Conservation (phyloP, 2,113 vertebrate species). For the Hydrolagus affinis region DNA sequence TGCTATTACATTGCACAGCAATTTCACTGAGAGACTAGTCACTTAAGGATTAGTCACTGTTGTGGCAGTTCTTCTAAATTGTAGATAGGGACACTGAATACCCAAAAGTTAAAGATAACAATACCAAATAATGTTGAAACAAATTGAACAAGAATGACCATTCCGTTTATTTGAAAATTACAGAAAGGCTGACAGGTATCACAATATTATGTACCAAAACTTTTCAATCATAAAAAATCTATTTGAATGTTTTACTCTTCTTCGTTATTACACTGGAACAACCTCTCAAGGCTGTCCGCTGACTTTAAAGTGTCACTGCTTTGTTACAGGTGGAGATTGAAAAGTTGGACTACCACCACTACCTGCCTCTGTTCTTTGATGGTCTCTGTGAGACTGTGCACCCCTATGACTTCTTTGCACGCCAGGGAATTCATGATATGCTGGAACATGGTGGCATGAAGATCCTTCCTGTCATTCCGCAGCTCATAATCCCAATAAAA, state of each 20-base stretch:
- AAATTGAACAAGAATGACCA: background rate
- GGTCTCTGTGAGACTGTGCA: constrained; percentile 80
- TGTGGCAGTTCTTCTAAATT: background rate
- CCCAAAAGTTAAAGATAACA: background rate
- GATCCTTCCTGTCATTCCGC: constrained; percentile 80
- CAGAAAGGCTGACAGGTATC: no score
- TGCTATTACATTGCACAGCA: background rate
- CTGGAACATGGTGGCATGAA: constrained; percentile 81
- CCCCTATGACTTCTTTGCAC: constrained; percentile 85
- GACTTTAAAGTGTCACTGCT: constrained; percentile 32
- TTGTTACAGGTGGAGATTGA: constrained; percentile 76
- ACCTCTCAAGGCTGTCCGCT: background rate
- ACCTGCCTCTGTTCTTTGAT: constrained; percentile 85
- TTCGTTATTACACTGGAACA: background rate
- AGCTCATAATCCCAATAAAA: constrained; percentile 87
- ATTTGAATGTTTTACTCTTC: background rate
- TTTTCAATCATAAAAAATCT: no score
- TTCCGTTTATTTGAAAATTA: background rate
- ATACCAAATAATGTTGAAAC: background rate
- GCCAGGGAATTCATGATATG: constrained; percentile 85
- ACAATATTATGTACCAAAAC: background rate
- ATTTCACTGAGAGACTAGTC: background rate
- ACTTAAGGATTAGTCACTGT: background rate
- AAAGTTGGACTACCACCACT: constrained; percentile 81
- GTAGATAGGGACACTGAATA: background rate